Evolutionary conservation across 2,113 vertebrate species (phyloP), one percentile per base, ranked within the genome.

Genomic region (Orcinus orca): DNA sequence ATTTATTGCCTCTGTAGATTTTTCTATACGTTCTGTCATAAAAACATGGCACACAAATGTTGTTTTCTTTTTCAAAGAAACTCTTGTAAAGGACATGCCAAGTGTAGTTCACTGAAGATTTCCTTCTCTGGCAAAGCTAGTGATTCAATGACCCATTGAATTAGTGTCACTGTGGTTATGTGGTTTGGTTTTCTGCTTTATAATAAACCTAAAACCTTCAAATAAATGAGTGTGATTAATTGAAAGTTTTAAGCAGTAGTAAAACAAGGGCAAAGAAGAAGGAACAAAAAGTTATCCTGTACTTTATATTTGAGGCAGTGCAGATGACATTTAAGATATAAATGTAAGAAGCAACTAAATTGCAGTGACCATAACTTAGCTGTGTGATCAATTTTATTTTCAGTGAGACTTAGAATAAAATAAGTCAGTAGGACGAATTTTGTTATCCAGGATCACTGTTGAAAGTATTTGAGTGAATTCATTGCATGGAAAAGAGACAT

Each of bases 101-200:
- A 88, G 76, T 65, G 41, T n/a, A 74, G 81, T 83, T 96, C 63
- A 86, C 17, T 93, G 97, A 92, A 74, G 36, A 71, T 83, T 92
- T 96, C 4, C n/a, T 97, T 95, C 68, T 92, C 82, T 71, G 79
- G 79, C 18, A 68, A 91, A 90, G 79, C 81, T 86, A 95, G 83
- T 20, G 65, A 94, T 83, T 96, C 86, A 95, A 55, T 97, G 92
- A 95, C 79, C 95, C 95, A 76, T 82, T 96, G 95, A 97, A 89
- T 95, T 89, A 96, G 44, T 97, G 93, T 97, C 95, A 92, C 41
- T 97, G 93, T 96, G 96, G 95, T 97, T 97, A 96, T 96, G 96
- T 95, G 97, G 97, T 97, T 98, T 96, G 87, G 63, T 87, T 95
- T 94, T 95, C 73, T 76, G 68, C 63, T 89, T 74, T 95, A 90